phyloP scores from a whole-genome alignment of 2,797 vertebrate genomes.

The Chelmon rostratus region DNA sequence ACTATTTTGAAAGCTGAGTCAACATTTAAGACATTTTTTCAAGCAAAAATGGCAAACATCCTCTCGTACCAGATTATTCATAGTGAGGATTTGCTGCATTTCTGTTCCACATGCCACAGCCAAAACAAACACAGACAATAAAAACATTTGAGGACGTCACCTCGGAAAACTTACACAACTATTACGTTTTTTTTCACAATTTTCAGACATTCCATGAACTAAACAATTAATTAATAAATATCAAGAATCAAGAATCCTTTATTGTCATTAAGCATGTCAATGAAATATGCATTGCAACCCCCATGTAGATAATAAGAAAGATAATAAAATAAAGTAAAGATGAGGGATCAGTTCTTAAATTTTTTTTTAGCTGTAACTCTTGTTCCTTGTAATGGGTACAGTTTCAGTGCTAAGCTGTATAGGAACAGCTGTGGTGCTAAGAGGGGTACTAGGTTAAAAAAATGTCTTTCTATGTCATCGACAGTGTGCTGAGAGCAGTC shows the following conservation, averaged over 20 bases:
- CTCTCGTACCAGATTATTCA: background rate
- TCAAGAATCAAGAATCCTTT: too few relatives aligned
- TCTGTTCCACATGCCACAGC: background rate
- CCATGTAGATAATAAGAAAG: too few relatives aligned
- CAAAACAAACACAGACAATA: background rate
- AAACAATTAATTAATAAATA: too few relatives aligned
- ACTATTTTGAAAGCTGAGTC: background rate
- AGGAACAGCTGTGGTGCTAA: constrained; percentile 3
- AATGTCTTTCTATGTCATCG: background rate
- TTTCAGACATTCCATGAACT: too few relatives aligned
- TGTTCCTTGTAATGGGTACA: background rate
- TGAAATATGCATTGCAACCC: too few relatives aligned
- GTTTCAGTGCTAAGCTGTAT: background rate
- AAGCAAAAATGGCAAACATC: background rate
- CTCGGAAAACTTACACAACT: too few relatives aligned
- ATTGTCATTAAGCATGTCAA: too few relatives aligned
- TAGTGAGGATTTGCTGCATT: constrained; percentile 1
- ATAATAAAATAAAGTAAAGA: too few relatives aligned
- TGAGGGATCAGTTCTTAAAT: background rate
- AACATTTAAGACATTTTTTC: background rate
- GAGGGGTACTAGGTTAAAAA: background rate
- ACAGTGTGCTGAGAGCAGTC: background rate
- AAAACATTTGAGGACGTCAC: background rate
- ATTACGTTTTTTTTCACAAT: too few relatives aligned
- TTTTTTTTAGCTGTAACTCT: background rate